Percentiles rank a stretch among this genome's conserved stretches.
These are phyloP conservation scores for Pica pica DNA, from an alignment of 2,113 vertebrate genomes.

Conservation along the genomic window DNA sequence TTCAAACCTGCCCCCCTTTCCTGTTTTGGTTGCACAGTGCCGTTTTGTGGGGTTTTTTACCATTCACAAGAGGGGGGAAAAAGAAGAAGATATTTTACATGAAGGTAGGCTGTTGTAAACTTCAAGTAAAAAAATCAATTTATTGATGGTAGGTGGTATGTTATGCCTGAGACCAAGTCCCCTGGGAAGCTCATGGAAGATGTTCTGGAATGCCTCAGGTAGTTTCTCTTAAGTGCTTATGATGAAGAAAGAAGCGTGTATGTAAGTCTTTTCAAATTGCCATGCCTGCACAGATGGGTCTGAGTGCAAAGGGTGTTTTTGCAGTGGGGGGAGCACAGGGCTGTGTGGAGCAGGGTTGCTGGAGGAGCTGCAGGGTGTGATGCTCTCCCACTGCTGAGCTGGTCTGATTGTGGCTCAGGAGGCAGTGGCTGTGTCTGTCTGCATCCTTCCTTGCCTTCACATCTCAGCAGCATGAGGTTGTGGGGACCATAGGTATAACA, in stretches of 20 bases:
- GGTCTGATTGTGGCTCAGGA: background rate
- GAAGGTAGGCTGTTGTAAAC: background rate
- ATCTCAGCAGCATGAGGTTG: background rate
- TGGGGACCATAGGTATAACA: rapidly evolving
- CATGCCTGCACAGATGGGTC: background rate
- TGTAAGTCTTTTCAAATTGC: background rate
- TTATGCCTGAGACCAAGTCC: background rate
- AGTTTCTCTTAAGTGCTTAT: background rate
- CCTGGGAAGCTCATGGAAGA: background rate
- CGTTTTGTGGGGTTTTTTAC: background rate
- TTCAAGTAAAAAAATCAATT: background rate
- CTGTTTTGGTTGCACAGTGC: background rate
- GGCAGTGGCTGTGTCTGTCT: background rate
- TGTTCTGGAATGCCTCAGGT: background rate
- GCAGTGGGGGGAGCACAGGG: rapidly evolving
- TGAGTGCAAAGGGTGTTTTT: background rate
- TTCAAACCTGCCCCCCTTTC: background rate
- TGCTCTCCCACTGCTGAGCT: background rate
- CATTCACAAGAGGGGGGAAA: background rate
- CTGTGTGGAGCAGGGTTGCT: background rate
- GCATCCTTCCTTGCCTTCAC: background rate
- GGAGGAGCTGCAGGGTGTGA: rapidly evolving
- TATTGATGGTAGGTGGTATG: background rate
- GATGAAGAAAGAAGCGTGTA: rapidly evolving
- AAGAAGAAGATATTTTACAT: background rate